A percentile compares a stretch with the other conserved stretches of the same genome.
Evolutionary conservation across 1,140 invertebrate genomes (phyloP).

Genomic region (Coptotermes formosanus): DNA sequence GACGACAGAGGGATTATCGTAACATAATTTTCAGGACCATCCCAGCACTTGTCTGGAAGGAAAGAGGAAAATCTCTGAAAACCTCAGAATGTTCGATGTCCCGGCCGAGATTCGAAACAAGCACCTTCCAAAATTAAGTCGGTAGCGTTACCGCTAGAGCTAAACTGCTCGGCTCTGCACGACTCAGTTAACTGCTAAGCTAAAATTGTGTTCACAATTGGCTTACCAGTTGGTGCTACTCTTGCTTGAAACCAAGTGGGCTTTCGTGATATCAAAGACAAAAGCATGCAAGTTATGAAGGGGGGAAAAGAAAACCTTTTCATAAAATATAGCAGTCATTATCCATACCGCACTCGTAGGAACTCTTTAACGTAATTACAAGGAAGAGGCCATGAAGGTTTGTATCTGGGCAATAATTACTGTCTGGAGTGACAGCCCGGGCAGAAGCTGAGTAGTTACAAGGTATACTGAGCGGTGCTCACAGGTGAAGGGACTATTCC

Average conservation of each 20-base stretch:
- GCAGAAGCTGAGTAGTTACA: neutral
- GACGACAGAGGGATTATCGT: too few relatives aligned
- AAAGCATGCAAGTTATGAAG: neutral
- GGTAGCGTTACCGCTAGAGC: too few relatives aligned
- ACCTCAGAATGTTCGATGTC: too few relatives aligned
- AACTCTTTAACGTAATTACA: conserved; percentile 13
- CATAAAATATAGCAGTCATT: neutral
- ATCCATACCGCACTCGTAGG: neutral
- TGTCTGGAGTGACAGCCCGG: neutral
- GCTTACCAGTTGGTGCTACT: neutral
- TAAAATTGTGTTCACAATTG: too few relatives aligned
- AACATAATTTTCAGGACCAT: too few relatives aligned
- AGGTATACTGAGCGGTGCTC: neutral
- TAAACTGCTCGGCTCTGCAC: too few relatives aligned
- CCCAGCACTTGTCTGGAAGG: too few relatives aligned
- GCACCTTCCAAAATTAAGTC: too few relatives aligned
- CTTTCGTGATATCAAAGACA: neutral
- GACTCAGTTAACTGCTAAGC: too few relatives aligned
- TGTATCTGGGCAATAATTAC: neutral
- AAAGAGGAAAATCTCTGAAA: too few relatives aligned
- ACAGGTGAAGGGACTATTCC: neutral
- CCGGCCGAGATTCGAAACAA: too few relatives aligned
- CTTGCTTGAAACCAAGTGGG: neutral
- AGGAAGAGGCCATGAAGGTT: neutral
- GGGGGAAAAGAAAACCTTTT: neutral